Percentiles rank a stretch among this genome's conserved stretches.
Evolutionary conservation across 2,113 vertebrate genomes (phyloP).

Genomic region (Corydoras sp.): DNA sequence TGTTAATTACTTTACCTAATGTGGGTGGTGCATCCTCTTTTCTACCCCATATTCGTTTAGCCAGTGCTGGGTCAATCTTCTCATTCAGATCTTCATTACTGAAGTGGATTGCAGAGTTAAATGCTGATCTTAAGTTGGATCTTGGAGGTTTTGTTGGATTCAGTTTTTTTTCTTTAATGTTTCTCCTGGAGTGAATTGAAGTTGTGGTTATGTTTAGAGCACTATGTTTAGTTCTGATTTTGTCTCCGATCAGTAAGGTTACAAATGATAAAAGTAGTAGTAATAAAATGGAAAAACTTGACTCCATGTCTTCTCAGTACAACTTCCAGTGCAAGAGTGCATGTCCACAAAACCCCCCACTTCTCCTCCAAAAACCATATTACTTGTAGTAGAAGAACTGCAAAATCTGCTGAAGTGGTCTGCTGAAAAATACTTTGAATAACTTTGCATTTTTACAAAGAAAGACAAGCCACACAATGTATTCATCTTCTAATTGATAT

Average conservation of each 20-base stretch:
- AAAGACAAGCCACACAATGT: too few species aligned
- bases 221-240: too few species aligned
- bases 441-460: too few species aligned
- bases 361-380: neutral
- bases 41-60: constrained; percentile 13
- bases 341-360: neutral
- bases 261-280: neutral
- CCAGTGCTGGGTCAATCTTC: constrained; percentile 26
- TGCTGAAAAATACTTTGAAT: neutral
- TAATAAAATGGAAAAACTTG: neutral
- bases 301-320: constrained; percentile 22
- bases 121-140: constrained; percentile 2
- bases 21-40: constrained; percentile 35
- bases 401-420: neutral
- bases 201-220: constrained; percentile 1
- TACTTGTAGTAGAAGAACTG: constrained; percentile 4
- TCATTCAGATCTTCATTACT: constrained; percentile 29
- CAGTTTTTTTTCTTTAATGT: neutral
- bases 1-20: constrained; percentile 45
- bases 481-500: too few species aligned
- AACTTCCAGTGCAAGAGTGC: neutral
- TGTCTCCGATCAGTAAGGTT: constrained; percentile 14
- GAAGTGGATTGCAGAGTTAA: constrained; percentile 10
- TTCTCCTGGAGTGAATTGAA: neutral
- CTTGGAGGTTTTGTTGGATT: constrained; percentile 3